These are phyloP conservation scores for Pseudomyrmex gracilis DNA, from an alignment of 1,140 invertebrate genomes.

Conservation along the genomic window DNA sequence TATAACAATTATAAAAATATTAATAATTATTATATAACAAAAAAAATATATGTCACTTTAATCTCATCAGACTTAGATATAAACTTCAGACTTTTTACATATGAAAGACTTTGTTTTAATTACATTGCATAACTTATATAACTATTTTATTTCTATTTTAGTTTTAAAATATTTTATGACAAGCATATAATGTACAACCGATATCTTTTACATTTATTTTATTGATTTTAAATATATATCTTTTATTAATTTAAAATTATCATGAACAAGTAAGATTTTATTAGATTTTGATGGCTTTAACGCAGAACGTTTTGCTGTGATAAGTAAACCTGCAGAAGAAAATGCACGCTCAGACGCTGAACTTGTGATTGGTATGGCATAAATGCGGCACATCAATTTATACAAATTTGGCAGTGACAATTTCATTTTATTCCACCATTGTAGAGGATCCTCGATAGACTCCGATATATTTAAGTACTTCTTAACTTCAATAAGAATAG, in stretches of 20 bases:
- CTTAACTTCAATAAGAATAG: constrained; percentile 1
- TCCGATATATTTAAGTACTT: not conserved
- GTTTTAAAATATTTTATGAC: too few relatives aligned
- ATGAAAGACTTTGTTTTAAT: too few relatives aligned
- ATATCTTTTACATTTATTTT: too few relatives aligned
- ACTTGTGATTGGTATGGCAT: constrained; percentile 1
- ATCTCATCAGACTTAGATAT: too few relatives aligned
- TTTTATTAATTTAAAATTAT: not conserved
- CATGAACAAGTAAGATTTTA: constrained; percentile 14
- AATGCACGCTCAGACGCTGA: not conserved
- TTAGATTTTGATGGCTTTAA: constrained; percentile 26
- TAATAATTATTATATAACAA: too few relatives aligned
- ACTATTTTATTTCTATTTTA: too few relatives aligned
- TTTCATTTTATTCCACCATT: constrained; percentile 10
- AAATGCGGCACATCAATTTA: not conserved
- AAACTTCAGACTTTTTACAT: too few relatives aligned
- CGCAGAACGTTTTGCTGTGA: constrained; percentile 10
- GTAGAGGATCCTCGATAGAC: not conserved
- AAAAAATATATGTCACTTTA: too few relatives aligned
- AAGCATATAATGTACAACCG: too few relatives aligned
- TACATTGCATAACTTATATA: too few relatives aligned
- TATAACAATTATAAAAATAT: too few relatives aligned
- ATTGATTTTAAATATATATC: too few relatives aligned
- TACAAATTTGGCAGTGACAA: not conserved
- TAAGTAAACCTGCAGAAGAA: constrained; percentile 25